Evolutionary conservation across 2,888 invertebrate genomes (phyloP), one percentile per base, ranked within the genome.

Genomic region (Scaptomyza reducta): DNA sequence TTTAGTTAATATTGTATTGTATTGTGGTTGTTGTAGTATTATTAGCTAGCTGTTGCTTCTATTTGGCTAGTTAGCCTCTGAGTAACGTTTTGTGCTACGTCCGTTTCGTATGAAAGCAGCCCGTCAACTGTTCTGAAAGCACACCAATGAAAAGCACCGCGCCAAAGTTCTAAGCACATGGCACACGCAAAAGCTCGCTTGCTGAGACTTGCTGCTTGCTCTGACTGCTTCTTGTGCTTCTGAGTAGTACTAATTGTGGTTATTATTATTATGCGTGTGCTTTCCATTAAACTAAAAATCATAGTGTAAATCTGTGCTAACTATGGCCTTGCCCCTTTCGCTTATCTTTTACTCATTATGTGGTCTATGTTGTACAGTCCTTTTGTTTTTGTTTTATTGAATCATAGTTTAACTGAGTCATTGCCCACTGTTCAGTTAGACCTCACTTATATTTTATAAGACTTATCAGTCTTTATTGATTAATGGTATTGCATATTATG

Each of bases 61-160:
- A n/a, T 58, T 38, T 14, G n/a, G 11, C 42, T 25, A 42, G 27
- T 50, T 46, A 31, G 29, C 41, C 49, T 50, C 46, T 33, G 44
- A 35, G 49, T 61, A 56, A 22, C 47, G 60, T 25, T 53, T 60
- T 56, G 45, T 51, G 41, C 73, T 71, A 70, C 90, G 82, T 87
- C 87, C 87, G 88, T 78, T 83, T 78, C 60, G 79, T 74, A 77
- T 86, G 81, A 87, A 81, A 86, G 87, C 90, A 90, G 83, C 87
- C 89, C 85, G 75, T 78, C 89, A 89, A 91, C 90, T 90, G 90
- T 74, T 77, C 72, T 63, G 46, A 70, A 84, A 77, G 74, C 77
- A 69, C 49, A 50, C 60, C 60, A 53, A 64, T 55, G 61, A 69
- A 68, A 70, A 70, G 62, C 77, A 31, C 49, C 53, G 41, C 54